A percentile compares a stretch with the other conserved stretches of the same genome.
Conservation (phyloP, 2,888 invertebrate genomes). For the Mesorhabditis sp. region DNA sequence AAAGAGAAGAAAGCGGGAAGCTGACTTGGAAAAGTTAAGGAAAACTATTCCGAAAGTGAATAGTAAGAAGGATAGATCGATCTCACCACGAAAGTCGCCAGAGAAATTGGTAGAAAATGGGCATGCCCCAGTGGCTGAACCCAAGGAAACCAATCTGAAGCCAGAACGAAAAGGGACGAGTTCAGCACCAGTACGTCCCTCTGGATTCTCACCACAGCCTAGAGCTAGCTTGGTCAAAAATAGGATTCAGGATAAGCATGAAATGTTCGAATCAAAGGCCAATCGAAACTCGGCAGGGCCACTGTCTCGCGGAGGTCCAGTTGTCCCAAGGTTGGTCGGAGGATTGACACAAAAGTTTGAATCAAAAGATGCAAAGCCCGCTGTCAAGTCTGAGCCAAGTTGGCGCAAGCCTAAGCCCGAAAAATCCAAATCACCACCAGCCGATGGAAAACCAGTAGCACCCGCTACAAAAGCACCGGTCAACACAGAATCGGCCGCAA, state of each 20-base stretch:
- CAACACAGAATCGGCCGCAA: too few species aligned
- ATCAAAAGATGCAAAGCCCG: not conserved
- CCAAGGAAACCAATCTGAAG: conserved; percentile 1
- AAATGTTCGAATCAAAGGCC: not conserved
- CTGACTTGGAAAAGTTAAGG: conserved; percentile 1
- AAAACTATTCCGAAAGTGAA: not conserved
- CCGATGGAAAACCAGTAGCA: not conserved
- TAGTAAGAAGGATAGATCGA: too few species aligned
- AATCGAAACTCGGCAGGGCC: not conserved
- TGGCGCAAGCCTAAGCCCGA: not conserved
- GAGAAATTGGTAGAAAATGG: not conserved
- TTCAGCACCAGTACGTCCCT: not conserved
- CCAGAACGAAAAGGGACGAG: conserved; percentile 4
- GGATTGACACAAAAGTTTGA: not conserved
- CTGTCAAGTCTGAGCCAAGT: not conserved
- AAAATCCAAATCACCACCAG: not conserved
- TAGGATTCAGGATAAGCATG: not conserved
- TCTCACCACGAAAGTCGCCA: not conserved
- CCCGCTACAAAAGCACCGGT: too few species aligned
- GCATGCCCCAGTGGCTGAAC: not conserved
- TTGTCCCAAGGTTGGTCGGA: not conserved
- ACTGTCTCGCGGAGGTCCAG: not conserved
- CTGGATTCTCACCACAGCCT: not conserved
- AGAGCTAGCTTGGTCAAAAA: not conserved
- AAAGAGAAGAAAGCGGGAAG: not conserved